Evolutionary conservation across 1,140 invertebrate species (phyloP).

Genomic region (Brachionus calyciflorus): DNA sequence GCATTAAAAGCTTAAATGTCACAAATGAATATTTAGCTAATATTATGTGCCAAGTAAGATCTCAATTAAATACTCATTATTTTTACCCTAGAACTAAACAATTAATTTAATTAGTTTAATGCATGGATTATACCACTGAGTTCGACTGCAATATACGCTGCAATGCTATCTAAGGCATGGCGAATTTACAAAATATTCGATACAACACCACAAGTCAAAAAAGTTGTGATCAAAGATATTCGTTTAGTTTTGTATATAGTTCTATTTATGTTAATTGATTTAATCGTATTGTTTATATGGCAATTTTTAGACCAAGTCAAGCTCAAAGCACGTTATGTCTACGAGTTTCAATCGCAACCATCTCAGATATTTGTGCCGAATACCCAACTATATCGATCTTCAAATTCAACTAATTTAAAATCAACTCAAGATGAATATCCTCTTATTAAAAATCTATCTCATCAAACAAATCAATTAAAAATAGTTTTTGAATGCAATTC

Average conservation of each 20-base stretch:
- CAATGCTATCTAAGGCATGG: conserved; percentile 53
- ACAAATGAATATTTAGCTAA: conserved; percentile 48
- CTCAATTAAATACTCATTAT: neutral
- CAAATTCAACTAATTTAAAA: neutral
- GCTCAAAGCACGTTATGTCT: conserved; percentile 46
- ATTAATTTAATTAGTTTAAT: conserved; percentile 49
- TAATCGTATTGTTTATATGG: conserved; percentile 49
- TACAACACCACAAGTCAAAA: conserved; percentile 49
- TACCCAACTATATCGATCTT: neutral
- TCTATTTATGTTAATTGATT: conserved; percentile 50
- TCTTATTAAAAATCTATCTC: conserved; percentile 13
- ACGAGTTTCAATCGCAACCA: neutral
- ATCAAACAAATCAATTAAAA: conserved; percentile 37
- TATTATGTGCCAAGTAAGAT: conserved; percentile 51
- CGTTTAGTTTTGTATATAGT: conserved; percentile 50
- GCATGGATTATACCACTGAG: conserved; percentile 49
- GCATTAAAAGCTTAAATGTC: conserved; percentile 50
- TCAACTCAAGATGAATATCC: neutral
- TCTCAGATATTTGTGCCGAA: conserved; percentile 1
- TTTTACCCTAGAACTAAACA: neutral
- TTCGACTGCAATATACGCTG: conserved; percentile 50
- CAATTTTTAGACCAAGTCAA: conserved; percentile 50
- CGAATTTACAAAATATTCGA: conserved; percentile 52
- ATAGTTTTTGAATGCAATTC: conserved; percentile 49
- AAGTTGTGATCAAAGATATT: conserved; percentile 51